A percentile compares a stretch with the other conserved stretches of the same genome.
These are phyloP conservation scores for Cataglyphis rosenhaueri DNA, from an alignment of 2,888 invertebrate genomes.

Conservation along the genomic window DNA sequence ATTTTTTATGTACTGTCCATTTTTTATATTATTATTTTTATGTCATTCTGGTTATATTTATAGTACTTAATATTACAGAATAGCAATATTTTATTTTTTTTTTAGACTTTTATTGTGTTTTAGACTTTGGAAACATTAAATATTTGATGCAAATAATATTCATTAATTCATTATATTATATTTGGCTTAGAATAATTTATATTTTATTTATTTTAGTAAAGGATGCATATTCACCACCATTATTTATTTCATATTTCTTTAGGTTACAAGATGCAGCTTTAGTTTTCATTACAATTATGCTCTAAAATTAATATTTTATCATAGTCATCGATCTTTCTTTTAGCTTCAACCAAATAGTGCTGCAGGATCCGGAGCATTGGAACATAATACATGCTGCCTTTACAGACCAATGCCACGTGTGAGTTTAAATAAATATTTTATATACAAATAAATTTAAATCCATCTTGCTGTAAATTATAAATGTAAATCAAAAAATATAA, in stretches of 20 bases:
- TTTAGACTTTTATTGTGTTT: not conserved
- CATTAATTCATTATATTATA: constrained; percentile 55
- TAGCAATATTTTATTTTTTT: too few species aligned
- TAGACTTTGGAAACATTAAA: constrained; percentile 17
- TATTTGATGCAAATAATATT: constrained; percentile 40
- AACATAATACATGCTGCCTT: constrained; percentile 97
- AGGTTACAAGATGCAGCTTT: constrained; percentile 1
- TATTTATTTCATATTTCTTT: constrained; percentile 38
- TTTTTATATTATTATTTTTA: constrained; percentile 47
- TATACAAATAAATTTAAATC: constrained; percentile 8
- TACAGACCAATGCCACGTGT: constrained; percentile 90
- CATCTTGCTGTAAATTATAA: not conserved
- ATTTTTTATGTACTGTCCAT: not conserved
- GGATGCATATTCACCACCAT: not conserved
- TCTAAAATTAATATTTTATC: constrained; percentile 12
- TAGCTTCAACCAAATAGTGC: constrained; percentile 98
- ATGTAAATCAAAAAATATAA: not conserved
- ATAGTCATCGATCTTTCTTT: constrained; percentile 71
- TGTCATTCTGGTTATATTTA: not conserved
- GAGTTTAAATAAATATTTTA: constrained; percentile 71
- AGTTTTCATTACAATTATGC: constrained; percentile 20
- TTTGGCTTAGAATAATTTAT: constrained; percentile 32
- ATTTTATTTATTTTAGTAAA: constrained; percentile 8
- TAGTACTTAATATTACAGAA: not conserved
- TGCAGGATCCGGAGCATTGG: constrained; percentile 97